Base-by-base conservation (phyloP, 2,888 invertebrate species). In the Drosophila antonietae region DNA sequence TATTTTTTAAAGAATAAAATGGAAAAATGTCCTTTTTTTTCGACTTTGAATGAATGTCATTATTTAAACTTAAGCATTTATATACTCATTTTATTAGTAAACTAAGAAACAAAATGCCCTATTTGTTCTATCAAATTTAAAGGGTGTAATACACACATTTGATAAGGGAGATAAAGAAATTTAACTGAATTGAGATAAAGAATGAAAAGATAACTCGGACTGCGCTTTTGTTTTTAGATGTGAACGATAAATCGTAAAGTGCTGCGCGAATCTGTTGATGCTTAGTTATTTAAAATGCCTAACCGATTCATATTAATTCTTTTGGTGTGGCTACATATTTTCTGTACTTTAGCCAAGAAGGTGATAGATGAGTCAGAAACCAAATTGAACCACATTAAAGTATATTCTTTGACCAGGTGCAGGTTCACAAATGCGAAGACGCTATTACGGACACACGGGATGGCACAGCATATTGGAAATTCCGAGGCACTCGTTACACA, bases 381-480 rank as follows among this genome's bases (percentile, higher is more conserved):
- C 6, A 0, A 23, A 33, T 51, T 4, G 18, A 14, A 46, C 20
- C 8, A 2, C 10, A 15, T 10, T 47, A 41, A 31, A 3, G 7
- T 44, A 18, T 35, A 10, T 15, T 46, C 39, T 55, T 41, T 15
- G 6, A 23, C 8, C 43, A 35, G 12, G 3, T 31, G 15, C 35
- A 80, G 71, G 10, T 69, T n/a, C 33, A 58, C 28, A 69, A 69
- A 46, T 81, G 81, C 65, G 71, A 79, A 2, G 84, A 84, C 20
- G 31, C 31, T 7, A 59, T 9, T 37, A 68, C 75, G 3, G 31
- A 61, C 37, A 68, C 68, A 2, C 9, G 18, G 10, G n/a, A 14
- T 2, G 75, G 72, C 7, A 49, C 9, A 31, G 69, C 70, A 4
- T 67, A 66, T 72, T 90, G 89, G 88, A 86, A 81, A 68, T 65